Evolutionary conservation across 2,888 invertebrate species (phyloP), one percentile per base, ranked within the genome.

Genomic region (Perizoma flavofasciatum): DNA sequence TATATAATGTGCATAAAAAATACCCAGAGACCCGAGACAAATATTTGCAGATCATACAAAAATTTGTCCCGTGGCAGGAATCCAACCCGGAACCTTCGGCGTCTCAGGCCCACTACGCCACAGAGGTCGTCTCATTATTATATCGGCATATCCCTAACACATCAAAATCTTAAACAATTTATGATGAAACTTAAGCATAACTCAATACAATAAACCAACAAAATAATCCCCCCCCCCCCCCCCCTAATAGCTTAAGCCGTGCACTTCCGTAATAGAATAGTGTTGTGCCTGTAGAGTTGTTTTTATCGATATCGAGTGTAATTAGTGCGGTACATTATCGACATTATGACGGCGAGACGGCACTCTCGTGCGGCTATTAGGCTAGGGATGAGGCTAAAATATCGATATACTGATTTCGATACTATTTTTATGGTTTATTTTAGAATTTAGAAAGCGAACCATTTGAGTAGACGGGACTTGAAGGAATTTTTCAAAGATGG

Each of bases 291-390:
- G 22, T 57, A 32, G 45, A 10, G 69, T 57, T 67, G 66, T 70
- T 75, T 77, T 77, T 78, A 78, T 78, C 80, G 80, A 82, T 82
- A 75, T 60, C 67, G 62, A 70, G 59, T 70, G 72, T 74, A 88
- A 89, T 89, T 88, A 89, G 84, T 81, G 85, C 68, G 68, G 83
- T 88, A 83, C 80, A 82, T 89, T 86, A 82, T 86, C 84, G 84
- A 87, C 71, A 77, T 89, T 87, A 89, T 81, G 86, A 79, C 70
- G 85, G 79, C 88, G 86, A 81, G 89, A 89, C 88, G 85, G 88
- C 89, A 89, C 88, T 88, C 77, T 79, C 73, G 70, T 70, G 66
- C 64, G 74, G 77, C 81, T 79, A 82, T 84, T 86, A 85, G 66
- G 60, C 39, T 83, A 88, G 83, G 63, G 85, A 47, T 74, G 86